Percentiles rank a stretch among this genome's conserved stretches.
These are phyloP conservation scores for Catostylus mosaicus DNA, from an alignment of 30 jellyfish, hydroid and myxozoan species.

Conservation along the genomic window DNA sequence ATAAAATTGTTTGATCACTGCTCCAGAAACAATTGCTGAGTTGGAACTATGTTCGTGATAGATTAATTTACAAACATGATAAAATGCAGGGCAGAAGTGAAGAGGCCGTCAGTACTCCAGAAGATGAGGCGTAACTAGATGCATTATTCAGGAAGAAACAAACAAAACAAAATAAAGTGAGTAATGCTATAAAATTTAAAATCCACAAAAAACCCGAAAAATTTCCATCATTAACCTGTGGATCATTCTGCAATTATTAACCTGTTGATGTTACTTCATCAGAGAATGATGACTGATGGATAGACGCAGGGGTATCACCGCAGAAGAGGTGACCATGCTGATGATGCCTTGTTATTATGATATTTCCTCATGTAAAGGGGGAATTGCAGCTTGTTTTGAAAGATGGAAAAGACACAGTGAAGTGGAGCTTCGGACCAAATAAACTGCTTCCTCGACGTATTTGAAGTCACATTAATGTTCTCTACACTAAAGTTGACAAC, in stretches of 20 bases:
- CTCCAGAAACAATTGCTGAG: not conserved
- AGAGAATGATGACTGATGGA: slow-evolving; percentile 1
- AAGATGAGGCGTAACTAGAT: not conserved
- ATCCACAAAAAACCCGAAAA: not conserved
- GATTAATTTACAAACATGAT: not conserved
- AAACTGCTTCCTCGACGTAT: too few species aligned
- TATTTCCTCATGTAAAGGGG: too few species aligned
- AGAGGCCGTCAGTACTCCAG: not conserved
- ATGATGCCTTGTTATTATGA: too few species aligned
- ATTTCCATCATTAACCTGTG: not conserved
- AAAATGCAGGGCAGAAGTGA: not conserved
- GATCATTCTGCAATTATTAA: too few species aligned
- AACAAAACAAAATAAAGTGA: not conserved
- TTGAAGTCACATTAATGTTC: too few species aligned
- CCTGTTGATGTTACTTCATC: slow-evolving; percentile 7
- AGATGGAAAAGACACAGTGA: too few species aligned
- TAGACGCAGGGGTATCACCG: not conserved
- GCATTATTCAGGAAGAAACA: not conserved
- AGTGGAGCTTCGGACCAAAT: too few species aligned
- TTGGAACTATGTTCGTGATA: not conserved
- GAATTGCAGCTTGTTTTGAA: too few species aligned
- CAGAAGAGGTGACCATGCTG: too few species aligned
- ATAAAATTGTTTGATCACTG: not conserved
- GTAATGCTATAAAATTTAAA: not conserved
- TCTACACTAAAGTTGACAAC: too few species aligned